Percentiles rank a stretch among this genome's conserved stretches.
Evolutionary conservation across 2,888 invertebrate species (phyloP).

Genomic region (Osmoderma eremita): DNA sequence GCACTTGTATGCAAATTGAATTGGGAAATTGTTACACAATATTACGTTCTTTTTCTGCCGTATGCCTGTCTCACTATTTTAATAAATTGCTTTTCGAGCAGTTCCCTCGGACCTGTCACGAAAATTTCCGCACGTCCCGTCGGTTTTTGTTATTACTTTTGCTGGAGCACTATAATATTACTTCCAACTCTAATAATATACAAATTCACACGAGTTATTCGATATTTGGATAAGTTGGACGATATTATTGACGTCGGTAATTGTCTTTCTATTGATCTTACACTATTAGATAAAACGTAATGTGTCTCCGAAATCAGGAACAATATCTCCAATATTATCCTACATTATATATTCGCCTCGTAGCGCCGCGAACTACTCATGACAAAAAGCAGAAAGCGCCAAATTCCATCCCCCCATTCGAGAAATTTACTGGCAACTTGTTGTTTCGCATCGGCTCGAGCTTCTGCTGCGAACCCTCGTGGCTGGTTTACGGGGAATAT

Average conservation of each 20-base stretch:
- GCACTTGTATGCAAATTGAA: slow-evolving; percentile 62
- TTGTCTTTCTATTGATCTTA: no score
- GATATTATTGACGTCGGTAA: no score
- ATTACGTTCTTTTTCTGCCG: slow-evolving; percentile 54
- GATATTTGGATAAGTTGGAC: no score
- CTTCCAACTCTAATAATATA: no score
- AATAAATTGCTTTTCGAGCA: slow-evolving; percentile 32
- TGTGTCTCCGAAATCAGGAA: no score
- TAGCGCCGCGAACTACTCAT: background rate
- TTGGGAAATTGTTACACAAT: slow-evolving; percentile 61
- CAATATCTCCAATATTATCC: no score
- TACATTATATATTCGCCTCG: no score
- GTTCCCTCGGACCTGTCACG: slow-evolving; percentile 28
- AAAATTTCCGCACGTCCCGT: slow-evolving; percentile 21
- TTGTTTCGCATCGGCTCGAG: slow-evolving; percentile 31
- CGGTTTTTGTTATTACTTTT: background rate
- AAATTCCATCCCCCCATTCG: slow-evolving; percentile 33
- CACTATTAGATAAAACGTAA: no score
- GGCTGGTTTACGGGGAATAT: slow-evolving; percentile 45
- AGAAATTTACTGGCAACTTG: slow-evolving; percentile 36
- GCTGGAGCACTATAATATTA: no score
- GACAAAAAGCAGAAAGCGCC: slow-evolving; percentile 35
- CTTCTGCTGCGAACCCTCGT: slow-evolving; percentile 16
- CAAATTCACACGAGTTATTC: no score
- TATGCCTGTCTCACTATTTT: slow-evolving; percentile 34